Evolutionary conservation across 2,888 invertebrate species (phyloP), one percentile per base, ranked within the genome.

Genomic region (Campopleginae sp.): DNA sequence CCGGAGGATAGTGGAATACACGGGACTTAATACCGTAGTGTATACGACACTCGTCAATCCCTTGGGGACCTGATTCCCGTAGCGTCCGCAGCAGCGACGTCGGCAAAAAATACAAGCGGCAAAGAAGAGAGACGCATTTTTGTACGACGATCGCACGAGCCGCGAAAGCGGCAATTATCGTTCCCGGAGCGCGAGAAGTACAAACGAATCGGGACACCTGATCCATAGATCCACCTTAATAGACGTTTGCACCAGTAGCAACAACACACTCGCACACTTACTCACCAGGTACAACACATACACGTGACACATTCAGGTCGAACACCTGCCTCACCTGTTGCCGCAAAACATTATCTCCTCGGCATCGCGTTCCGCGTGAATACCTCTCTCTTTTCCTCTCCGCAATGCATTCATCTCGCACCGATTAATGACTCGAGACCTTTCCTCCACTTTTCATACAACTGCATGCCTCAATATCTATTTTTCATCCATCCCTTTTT

Each of bases 291-390:
- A 42, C n/a, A 44, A 51, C 65, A 91, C 44, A 81, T 38, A 75
- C 66, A 74, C 80, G 42, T 74, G 72, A 54, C 66, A 92, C 91
- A 92, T 92, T 92, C 93, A 92, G 91, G 92, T 92, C 91, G 92
- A 91, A 90, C 93, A 93, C 93, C 93, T 93, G 93, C 92, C 91
- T 93, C 93, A 93, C 93, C 93, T 93, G 93, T 93, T 93, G 93
- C 93, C 89, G 92, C 92, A 93, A 93, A 92, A 93, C 93, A 93
- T 92, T 92, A 93, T 92, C 91, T 91, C 88, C 88, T 88, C 89
- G 90, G 88, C 90, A 88, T 89, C 88, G 91, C 89, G 90, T 90
- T 91, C 86, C 89, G 87, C 89, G 88, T 88, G 85, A 86, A 86
- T 86, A 78, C 85, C 80, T 85, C 72, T 77, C 81, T 81, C 80